A percentile compares a stretch with the other conserved stretches of the same genome.
Conservation (phyloP, 1,140 invertebrate genomes). For the Diachasmimorpha longicaudata region DNA sequence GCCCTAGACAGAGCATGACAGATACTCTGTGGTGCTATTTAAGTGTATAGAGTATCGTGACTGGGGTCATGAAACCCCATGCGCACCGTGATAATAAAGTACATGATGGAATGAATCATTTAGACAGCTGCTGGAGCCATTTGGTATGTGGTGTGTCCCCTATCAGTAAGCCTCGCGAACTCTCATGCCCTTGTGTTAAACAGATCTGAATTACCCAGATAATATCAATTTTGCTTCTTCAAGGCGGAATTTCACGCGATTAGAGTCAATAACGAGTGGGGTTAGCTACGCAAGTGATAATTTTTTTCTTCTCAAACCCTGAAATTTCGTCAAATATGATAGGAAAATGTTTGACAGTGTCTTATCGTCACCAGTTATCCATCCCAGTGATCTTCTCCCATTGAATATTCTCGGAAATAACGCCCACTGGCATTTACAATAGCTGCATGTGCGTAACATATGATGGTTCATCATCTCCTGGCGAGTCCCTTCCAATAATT, state of each 20-base stretch:
- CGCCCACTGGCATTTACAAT: background rate
- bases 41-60: background rate
- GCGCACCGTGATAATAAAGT: background rate
- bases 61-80: background rate
- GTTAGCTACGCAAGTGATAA: too few species aligned
- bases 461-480: conserved; percentile 1
- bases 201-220: too few species aligned
- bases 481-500: background rate
- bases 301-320: too few species aligned
- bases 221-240: too few species aligned
- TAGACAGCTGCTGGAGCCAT: background rate
- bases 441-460: conserved; percentile 23
- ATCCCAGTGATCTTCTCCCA: background rate
- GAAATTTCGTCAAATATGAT: too few species aligned
- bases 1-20: background rate
- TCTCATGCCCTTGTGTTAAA: background rate
- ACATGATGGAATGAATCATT: background rate
- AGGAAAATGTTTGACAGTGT: background rate
- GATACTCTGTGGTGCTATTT: background rate
- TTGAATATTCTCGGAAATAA: background rate
- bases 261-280: too few species aligned
- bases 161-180: background rate
- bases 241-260: too few species aligned
- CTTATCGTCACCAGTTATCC: background rate
- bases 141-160: background rate